Conservation (phyloP, 1,140 invertebrate species). For the Psilanteris sp. region DNA sequence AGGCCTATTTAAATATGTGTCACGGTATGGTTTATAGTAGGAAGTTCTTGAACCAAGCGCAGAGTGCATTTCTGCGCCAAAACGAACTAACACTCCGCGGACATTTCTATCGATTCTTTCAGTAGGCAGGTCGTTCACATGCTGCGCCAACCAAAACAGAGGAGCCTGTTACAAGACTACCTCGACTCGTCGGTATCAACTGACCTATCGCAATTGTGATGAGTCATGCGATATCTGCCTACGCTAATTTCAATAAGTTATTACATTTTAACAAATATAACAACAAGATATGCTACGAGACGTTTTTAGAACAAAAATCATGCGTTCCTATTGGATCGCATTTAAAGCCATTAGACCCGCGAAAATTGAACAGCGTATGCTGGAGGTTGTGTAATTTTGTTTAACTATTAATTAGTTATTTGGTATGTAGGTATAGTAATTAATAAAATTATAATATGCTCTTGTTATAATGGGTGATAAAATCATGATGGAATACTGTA, state of each 20-base stretch:
- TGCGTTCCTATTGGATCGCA: too few relatives aligned
- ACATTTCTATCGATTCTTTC: conserved; percentile 73
- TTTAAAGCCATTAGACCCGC: too few relatives aligned
- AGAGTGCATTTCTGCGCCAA: conserved; percentile 62
- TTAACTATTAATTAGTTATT: too few relatives aligned
- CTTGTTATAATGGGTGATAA: too few relatives aligned
- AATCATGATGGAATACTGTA: too few relatives aligned
- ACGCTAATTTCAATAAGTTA: conserved; percentile 22
- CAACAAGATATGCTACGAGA: too few relatives aligned
- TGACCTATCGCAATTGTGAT: conserved; percentile 44
- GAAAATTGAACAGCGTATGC: too few relatives aligned
- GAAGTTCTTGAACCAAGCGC: conserved; percentile 9
- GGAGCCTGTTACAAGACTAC: conserved; percentile 33
- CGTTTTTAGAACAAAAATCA: too few relatives aligned
- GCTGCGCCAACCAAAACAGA: conserved; percentile 41
- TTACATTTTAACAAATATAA: too few relatives aligned
- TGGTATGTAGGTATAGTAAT: too few relatives aligned
- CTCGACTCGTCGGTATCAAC: conserved; percentile 19
- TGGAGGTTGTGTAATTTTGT: too few relatives aligned
- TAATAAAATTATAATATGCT: too few relatives aligned
- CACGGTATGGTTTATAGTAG: conserved; percentile 11
- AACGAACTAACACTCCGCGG: conserved; percentile 56
- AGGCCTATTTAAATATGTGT: conserved; percentile 38
- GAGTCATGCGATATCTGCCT: conserved; percentile 17
- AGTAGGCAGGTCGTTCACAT: conserved; percentile 68